Evolutionary conservation across 1,140 invertebrate species (phyloP), one percentile per base, ranked within the genome.

Genomic region (Drosophila ficusphila): DNA sequence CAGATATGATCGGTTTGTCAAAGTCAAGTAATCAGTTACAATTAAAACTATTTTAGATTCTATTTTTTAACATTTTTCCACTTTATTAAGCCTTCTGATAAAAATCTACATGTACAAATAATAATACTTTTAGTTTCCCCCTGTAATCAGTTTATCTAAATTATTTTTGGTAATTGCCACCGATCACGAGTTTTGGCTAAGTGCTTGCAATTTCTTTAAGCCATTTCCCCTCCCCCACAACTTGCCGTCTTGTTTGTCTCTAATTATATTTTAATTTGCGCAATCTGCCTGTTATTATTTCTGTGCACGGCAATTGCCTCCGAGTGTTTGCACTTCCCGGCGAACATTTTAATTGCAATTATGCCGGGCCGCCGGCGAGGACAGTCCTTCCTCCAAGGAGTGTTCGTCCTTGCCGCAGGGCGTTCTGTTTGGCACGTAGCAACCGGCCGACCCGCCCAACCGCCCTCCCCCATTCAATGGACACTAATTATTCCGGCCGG

Each of bases 201-300:
- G 19, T 23, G 49, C 21, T 7, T 2, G 16, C 19, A 14, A 41
- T 8, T 18, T 23, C 36, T 58, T 27, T 8, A 58, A 29, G 46
- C 21, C 38, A 36, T 23, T 34, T 8, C 3, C 27, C 29, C 14
- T 11, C 4, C 44, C 12, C 44, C 14, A 2, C 23, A 8, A 4
- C 44, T 33, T 29, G 12, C 16, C 47, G 34, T 18, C 52, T 85
- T 85, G 81, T 85, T 85, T 89, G 74, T 83, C 86, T 89, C 86
- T 89, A 89, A 89, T 89, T 90, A 90, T 86, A 86, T 79, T 86
- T 90, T 89, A 90, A 89, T 89, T 90, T 86, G 82, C 60, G 38
- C 82, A 82, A 75, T 65, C 61, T 53, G 62, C 58, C 53, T 58
- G 52, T 39, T 69, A 53, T 76, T 49, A 54, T 56, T 79, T 49